Base-by-base conservation (phyloP, 2,113 vertebrate genomes). In the Vimba vimba region DNA sequence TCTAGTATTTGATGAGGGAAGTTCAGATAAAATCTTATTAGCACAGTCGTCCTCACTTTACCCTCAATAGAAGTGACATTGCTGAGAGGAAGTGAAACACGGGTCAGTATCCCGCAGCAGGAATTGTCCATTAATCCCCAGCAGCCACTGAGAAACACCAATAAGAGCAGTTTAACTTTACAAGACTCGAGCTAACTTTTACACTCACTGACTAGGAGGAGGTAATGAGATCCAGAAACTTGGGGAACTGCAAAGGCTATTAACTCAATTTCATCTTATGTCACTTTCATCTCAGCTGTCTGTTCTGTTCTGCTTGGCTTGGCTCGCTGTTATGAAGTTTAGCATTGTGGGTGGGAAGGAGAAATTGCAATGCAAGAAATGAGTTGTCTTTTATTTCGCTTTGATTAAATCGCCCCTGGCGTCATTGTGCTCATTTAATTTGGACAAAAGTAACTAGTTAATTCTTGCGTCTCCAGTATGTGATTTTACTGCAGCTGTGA, bases 311-410 rank as follows among this genome's bases (percentile, higher is more conserved):
- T 47, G 89, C 88, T 92, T 85, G 73, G 78, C 79, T 92, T 85
- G 73, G 79, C 79, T 79, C 69, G n/a, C 23, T 88, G 47, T 83
- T 75, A 66, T 91, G 90, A 91, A 90, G 87, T 87, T 91, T 92
- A 84, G 89, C 84, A 83, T 91, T 91, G 89, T 62, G 88, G 90
- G 88, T 90, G 87, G 87, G 30, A 69, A 89, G 84, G 85, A 87
- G 36, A 86, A 89, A 92, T 89, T 91, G 91, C 88, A 88, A 88
- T 92, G 90, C 90, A 90, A 89, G 87, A 88, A 91, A 90, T 90
- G 86, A 91, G 88, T 92, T 64, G 84, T 90, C 88, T 88, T 92
- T 91, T 85, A 94, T 92, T 89, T 89, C 27, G 36, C 30, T 85
- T 89, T 92, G 91, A 93, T 91, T 87, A 91, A 87, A 86, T 73